Base-by-base conservation (phyloP, 2,797 vertebrate species). In the Tinamus major region DNA sequence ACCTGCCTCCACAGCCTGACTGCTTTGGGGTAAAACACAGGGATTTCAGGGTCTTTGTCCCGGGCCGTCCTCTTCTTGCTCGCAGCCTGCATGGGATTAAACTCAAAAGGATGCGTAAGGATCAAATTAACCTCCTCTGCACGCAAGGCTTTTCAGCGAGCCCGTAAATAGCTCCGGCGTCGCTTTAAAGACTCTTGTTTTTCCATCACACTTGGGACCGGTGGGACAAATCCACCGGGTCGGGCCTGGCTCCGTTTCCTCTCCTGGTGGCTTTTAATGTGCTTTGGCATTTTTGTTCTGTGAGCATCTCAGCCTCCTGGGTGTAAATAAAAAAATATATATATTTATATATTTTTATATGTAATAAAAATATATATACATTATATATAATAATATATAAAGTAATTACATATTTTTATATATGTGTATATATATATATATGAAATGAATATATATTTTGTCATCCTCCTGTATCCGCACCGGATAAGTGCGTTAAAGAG, bases 221-320 rank as follows among this genome's bases (percentile, higher is more conserved):
- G 13, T 12, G 27, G 49, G 14, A 51, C 23, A 55, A 88, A 94
- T 89, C 63, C 29, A 0, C 76, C 1, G 4, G 74, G 4, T 83
- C 68, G 37, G 75, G 56, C 83, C 41, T 35, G 80, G 68, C 86
- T 88, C 10, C 6, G 7, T 84, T 95, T 92, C 90, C 85, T 93
- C 86, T 48, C 86, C 90, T 14, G 0, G 29, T 26, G 65, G 24
- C 48, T 84, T n/a, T 68, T 62, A 62, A 64, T 0, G 4, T 74
- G 88, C 80, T 90, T 86, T 78, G 86, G 80, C 1, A 0, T 29
- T 16, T 42, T 19, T 26, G 26, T 37, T 37, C 19, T 75, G 41
- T 46, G 61, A 33, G 49, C 24, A 5, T 13, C 55, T 61, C 13
- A 12, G 53, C 35, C 14, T 21, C 59, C 35, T 9, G 14, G 21